Base-by-base conservation (phyloP, 2,888 invertebrate species). In the Lycocerus yunnanus region DNA sequence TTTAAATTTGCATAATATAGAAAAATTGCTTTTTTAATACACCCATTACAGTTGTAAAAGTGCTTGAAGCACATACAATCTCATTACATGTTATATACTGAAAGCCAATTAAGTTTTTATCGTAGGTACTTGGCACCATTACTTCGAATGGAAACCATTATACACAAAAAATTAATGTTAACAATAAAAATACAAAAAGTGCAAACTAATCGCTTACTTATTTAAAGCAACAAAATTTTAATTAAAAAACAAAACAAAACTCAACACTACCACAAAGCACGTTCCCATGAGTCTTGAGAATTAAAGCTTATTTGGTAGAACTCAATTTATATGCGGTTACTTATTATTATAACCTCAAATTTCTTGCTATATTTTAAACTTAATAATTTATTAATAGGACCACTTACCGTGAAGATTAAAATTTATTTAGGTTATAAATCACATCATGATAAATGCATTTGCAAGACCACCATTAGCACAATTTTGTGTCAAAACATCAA, bases 91-190 rank as follows among this genome's bases (percentile, higher is more conserved):
- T 73, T 77, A 75, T 72, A 77, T 74, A 74, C 75, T 76, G 78
- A 73, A 73, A 74, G 73, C 72, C 75, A 78, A 80, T 79, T 80
- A 80, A 78, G 78, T 78, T 78, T 79, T 79, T 78, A 72, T 76
- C 69, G 68, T 58, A 24, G 21, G 21, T 24, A 43, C 63, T 69
- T 61, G 72, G 66, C 21, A 58, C 71, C 60, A 73, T 73, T 73
- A 73, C 63, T 58, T 61, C 16, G 60, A 71, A 69, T 71, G 58
- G 74, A 58, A 70, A 58, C 72, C 59, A 68, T 75, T 78, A 78
- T 78, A 43, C 43, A n/a, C 43, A 43, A 43, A 43, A 43, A 43
- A 27, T 27, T 43, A 43, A 43, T 43, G 43, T 43, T n/a, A 43
- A 43, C 43, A 43, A 43, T 43, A 43, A 43, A 43, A 43, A 43